A percentile compares a stretch with the other conserved stretches of the same genome.
Conservation (phyloP, 1,140 invertebrate genomes). For the Scaptodrosophila lebanonensis region DNA sequence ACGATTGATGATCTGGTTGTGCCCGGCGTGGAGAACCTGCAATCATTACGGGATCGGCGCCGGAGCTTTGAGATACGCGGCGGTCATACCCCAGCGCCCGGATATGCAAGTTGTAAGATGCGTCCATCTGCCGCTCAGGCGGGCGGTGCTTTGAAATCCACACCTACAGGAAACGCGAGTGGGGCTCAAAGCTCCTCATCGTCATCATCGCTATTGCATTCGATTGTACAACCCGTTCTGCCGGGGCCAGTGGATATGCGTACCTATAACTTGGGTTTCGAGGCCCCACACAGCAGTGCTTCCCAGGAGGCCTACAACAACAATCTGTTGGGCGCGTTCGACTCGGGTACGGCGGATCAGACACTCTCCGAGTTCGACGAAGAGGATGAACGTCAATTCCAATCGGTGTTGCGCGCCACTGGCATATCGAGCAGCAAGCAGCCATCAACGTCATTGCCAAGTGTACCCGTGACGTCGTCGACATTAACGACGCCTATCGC, state of each 20-base stretch:
- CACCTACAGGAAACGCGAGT: too few species aligned
- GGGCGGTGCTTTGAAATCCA: neutral
- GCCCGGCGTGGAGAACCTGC: constrained; percentile 86
- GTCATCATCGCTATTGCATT: constrained; percentile 40
- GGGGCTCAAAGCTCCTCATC: too few species aligned
- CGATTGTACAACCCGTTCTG: constrained; percentile 82
- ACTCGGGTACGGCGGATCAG: constrained; percentile 81
- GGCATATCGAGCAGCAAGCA: constrained; percentile 64
- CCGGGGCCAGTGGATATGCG: constrained; percentile 92
- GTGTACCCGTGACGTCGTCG: neutral
- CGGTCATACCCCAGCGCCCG: constrained; percentile 3
- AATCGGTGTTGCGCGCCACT: constrained; percentile 81
- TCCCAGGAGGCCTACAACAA: constrained; percentile 79
- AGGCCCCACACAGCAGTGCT: constrained; percentile 78
- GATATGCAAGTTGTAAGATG: constrained; percentile 30
- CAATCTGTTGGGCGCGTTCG: constrained; percentile 83
- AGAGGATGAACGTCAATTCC: constrained; percentile 87
- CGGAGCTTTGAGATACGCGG: constrained; percentile 79
- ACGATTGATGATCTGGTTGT: constrained; percentile 87
- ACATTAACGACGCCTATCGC: constrained; percentile 5
- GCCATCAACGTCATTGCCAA: neutral
- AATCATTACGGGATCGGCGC: constrained; percentile 87
- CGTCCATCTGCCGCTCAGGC: neutral
- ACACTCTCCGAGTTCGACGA: constrained; percentile 85
- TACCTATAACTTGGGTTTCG: constrained; percentile 84